Conservation (phyloP, 37 sponge, comb jelly and placozoan genomes). For the Oopsacas minuta region DNA sequence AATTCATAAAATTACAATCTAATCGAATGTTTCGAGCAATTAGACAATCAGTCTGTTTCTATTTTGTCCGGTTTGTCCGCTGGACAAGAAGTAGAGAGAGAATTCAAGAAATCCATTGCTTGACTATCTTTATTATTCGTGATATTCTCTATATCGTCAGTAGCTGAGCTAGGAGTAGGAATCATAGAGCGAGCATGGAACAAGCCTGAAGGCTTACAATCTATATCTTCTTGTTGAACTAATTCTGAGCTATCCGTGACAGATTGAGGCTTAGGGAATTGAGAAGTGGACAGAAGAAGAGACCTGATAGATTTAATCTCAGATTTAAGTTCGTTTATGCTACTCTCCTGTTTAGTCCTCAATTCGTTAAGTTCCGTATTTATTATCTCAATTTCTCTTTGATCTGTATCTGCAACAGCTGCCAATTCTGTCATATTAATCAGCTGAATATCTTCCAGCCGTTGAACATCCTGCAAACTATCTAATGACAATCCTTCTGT, state of each 20-base stretch:
- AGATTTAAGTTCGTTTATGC: neutral
- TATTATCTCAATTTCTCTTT: neutral
- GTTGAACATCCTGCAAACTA: neutral
- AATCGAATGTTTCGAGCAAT: too few species aligned
- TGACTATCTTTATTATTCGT: neutral
- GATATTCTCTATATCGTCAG: too few species aligned
- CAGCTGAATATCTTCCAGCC: neutral
- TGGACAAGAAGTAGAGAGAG: neutral
- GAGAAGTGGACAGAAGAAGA: neutral
- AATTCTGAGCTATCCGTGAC: neutral
- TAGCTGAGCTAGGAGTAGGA: neutral
- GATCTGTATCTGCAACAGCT: neutral
- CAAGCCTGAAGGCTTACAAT: neutral
- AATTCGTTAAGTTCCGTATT: neutral
- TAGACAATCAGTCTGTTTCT: too few species aligned
- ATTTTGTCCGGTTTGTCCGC: neutral
- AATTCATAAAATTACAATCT: too few species aligned
- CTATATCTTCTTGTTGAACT: neutral
- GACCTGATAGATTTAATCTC: neutral
- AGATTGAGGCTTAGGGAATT: neutral
- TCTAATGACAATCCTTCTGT: neutral
- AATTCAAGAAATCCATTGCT: neutral
- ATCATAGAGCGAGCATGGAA: neutral
- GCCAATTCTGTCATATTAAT: neutral
- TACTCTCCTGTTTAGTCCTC: neutral